A percentile compares a stretch with the other conserved stretches of the same genome.
Evolutionary conservation across 2,113 vertebrate species (phyloP).

Genomic region (Echinops telfairi): DNA sequence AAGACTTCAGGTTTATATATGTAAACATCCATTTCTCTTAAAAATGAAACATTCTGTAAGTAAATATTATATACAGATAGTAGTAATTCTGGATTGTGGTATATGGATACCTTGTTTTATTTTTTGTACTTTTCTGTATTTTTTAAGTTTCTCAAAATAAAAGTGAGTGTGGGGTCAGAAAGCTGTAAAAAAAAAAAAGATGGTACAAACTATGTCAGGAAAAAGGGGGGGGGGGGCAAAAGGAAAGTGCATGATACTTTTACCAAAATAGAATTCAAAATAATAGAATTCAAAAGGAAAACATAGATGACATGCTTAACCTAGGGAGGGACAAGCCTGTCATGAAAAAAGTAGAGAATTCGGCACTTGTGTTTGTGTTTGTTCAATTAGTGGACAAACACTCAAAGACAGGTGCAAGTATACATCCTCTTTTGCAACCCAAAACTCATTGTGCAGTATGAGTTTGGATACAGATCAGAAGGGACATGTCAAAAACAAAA

Average conservation of each 20-base stretch:
- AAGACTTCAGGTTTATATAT: constrained; percentile 69
- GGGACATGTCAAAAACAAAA: no score
- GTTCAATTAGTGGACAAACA: no score
- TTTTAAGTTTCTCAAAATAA: constrained; percentile 74
- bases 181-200: constrained; percentile 59
- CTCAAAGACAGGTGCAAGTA: no score
- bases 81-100: constrained; percentile 74
- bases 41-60: constrained; percentile 34
- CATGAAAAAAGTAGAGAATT: not conserved
- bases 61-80: constrained; percentile 70
- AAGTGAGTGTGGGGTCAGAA: constrained; percentile 59
- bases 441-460: no score
- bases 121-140: constrained; percentile 83
- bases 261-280: not conserved
- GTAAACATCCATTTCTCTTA: constrained; percentile 59
- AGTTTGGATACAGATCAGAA: no score
- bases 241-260: not conserved
- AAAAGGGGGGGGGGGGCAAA: not conserved
- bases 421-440: no score
- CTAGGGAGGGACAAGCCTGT: not conserved
- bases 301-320: not conserved
- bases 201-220: not conserved
- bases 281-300: not conserved
- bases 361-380: no score
- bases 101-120: constrained; percentile 81